Conservation (phyloP, 2,113 vertebrate species). For the Actenoides hombroni region DNA sequence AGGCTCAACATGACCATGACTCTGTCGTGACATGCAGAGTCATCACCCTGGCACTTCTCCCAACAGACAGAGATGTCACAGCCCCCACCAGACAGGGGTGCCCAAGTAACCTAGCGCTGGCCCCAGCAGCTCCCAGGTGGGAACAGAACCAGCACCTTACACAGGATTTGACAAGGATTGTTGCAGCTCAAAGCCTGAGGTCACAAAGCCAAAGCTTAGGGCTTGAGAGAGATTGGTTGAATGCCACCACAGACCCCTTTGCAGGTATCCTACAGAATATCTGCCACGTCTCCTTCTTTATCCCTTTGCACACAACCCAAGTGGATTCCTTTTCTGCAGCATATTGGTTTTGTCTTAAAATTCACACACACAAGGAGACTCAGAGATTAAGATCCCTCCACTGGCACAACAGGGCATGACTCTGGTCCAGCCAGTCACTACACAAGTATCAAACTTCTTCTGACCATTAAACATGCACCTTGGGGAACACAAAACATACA, state of each 20-base stretch:
- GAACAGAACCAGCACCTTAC: no score
- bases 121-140: no score
- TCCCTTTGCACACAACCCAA: neutral
- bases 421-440: neutral
- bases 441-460: neutral
- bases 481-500: fast-evolving
- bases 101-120: no score
- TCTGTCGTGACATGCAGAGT: fast-evolving
- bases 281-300: fast-evolving
- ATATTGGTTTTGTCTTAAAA: neutral
- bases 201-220: no score
- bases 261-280: neutral
- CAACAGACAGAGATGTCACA: neutral
- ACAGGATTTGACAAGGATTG: no score
- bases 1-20: fast-evolving
- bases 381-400: neutral
- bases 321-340: neutral
- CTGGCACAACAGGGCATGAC: neutral
- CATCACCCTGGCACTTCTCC: neutral
- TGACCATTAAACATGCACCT: neutral
- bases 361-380: no score
- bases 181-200: no score
- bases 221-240: no score
- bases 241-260: no score
- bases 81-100: no score